Evolutionary conservation across 2,888 invertebrate genomes (phyloP).

Genomic region (Urechis unicinctus): DNA sequence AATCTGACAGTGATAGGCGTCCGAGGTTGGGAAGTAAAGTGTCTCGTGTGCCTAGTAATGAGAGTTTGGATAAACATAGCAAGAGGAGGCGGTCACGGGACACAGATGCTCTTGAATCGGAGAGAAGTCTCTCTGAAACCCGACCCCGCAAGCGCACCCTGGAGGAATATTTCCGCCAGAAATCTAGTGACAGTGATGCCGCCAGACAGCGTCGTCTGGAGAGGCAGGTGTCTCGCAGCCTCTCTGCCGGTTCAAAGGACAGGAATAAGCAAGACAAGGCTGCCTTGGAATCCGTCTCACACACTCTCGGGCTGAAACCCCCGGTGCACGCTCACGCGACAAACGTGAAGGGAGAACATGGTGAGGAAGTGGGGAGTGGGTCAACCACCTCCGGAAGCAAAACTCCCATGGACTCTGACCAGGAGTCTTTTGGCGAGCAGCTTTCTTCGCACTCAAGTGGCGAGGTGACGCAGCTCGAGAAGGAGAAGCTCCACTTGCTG

Average conservation of each 20-base stretch:
- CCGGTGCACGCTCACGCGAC: too few relatives aligned
- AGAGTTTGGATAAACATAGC: not conserved
- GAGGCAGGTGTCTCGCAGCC: slow-evolving; percentile 1
- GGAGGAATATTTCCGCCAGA: not conserved
- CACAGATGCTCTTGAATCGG: not conserved
- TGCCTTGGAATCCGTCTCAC: too few relatives aligned
- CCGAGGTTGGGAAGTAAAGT: not conserved
- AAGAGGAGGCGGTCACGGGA: not conserved
- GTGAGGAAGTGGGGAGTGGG: not conserved
- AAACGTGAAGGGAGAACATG: not conserved
- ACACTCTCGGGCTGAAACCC: too few relatives aligned
- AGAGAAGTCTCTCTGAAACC: not conserved
- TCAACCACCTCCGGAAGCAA: not conserved
- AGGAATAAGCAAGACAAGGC: too few relatives aligned
- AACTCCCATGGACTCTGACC: slow-evolving; percentile 7
- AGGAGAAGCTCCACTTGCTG: slow-evolving; percentile 42
- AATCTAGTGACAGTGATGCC: not conserved
- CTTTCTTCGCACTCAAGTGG: slow-evolving; percentile 6
- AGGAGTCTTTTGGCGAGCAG: slow-evolving; percentile 1
- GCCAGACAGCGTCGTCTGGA: not conserved
- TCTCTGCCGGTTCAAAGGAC: not conserved
- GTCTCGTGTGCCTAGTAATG: not conserved
- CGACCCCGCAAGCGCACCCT: not conserved
- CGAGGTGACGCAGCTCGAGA: slow-evolving; percentile 22
- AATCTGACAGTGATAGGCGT: not conserved